phyloP scores from a whole-genome alignment of 2,888 invertebrate genomes.

The Phaedon cochleariae region DNA sequence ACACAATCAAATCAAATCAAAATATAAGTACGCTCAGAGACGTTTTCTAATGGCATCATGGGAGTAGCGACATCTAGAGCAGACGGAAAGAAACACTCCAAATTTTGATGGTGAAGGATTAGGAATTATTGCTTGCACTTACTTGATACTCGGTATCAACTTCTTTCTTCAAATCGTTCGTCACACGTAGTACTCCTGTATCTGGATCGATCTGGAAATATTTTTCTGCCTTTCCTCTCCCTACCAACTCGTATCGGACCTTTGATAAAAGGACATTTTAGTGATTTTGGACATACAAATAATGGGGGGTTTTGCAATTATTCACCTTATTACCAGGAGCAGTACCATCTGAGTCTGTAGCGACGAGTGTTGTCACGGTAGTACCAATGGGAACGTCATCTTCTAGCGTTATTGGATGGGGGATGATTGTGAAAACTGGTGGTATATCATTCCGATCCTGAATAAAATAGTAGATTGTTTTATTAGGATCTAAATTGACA shows the following conservation, averaged over 20 bases:
- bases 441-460: constrained; percentile 89
- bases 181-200: constrained; percentile 80
- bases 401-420: constrained; percentile 83
- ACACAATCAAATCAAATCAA: no score
- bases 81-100: no score
- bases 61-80: no score
- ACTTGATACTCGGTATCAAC: constrained; percentile 88
- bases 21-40: no score
- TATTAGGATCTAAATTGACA: no score
- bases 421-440: constrained; percentile 84
- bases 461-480: no score
- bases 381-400: constrained; percentile 86
- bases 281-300: neutral
- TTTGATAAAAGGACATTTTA: constrained; percentile 42
- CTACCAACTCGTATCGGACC: constrained; percentile 80
- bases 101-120: no score
- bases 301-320: neutral
- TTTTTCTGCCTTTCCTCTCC: constrained; percentile 80
- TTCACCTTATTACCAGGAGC: constrained; percentile 81
- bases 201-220: constrained; percentile 91
- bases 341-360: constrained; percentile 85
- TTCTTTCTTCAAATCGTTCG: constrained; percentile 86
- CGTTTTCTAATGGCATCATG: no score
- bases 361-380: constrained; percentile 79
- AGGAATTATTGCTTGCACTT: no score